phyloP scores from a whole-genome alignment of 64 coral and sea anemone genomes.

The Dendrophyllia cribrosa region DNA sequence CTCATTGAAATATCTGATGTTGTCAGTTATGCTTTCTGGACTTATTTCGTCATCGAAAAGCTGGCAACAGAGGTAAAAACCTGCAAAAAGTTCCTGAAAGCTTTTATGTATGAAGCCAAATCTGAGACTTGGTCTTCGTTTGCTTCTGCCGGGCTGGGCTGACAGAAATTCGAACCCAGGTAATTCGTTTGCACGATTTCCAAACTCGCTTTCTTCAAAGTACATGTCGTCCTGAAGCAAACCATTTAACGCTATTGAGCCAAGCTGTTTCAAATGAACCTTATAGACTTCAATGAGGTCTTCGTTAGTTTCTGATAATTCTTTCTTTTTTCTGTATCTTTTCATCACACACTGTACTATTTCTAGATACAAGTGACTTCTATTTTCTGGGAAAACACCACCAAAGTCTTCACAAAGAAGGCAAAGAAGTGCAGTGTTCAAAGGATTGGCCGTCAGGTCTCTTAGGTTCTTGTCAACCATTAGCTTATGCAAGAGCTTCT shows the following conservation, averaged over 20 bases:
- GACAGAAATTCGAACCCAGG: no score
- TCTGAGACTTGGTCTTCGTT: background rate
- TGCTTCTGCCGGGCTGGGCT: no score
- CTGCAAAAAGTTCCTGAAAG: background rate
- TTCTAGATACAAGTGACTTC: background rate
- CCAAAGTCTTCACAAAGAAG: background rate
- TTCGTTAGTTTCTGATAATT: background rate
- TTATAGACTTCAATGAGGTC: background rate
- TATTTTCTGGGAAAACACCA: background rate
- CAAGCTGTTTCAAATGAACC: no score
- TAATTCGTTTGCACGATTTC: no score
- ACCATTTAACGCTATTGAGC: no score
- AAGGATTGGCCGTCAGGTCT: background rate
- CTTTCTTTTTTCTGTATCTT: background rate
- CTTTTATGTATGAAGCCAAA: background rate
- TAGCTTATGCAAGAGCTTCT: background rate
- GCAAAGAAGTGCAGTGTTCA: no score
- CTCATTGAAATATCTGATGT: background rate
- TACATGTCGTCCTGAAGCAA: no score
- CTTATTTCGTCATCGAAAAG: background rate
- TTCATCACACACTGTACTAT: background rate
- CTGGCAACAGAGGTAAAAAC: background rate
- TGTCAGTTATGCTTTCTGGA: background rate
- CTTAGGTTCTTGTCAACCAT: background rate
- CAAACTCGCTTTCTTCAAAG: no score